Evolutionary conservation across 2,113 vertebrate species (phyloP), one percentile per base, ranked within the genome.

Genomic region (Dicrurus megarhynchus): DNA sequence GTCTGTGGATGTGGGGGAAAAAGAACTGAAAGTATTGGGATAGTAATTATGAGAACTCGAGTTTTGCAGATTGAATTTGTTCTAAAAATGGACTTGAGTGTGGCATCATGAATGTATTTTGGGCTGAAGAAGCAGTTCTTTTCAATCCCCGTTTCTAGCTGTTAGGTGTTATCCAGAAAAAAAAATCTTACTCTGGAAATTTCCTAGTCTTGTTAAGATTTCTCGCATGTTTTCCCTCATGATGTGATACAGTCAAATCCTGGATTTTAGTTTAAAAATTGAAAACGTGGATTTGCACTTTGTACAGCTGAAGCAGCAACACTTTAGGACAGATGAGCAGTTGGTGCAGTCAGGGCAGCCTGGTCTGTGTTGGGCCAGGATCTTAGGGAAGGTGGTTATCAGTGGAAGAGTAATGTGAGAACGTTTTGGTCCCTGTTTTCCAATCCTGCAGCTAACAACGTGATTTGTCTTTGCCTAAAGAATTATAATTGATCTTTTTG

Each of bases 51-150:
- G 61, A 86, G 79, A 92, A 85, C 90, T 96, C 84, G 57, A 96
- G 52, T 61, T 87, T 73, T 92, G 87, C 87, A 96, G 84, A 93
- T 91, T 64, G 77, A 84, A 89, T 93, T 83, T 42, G 80, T 95
- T 94, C 71, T 77, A 90, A 97, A 95, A 94, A 89, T 96, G 85
- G 76, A 83, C 85, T 96, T 91, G 96, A 84, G 77, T 90, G 32
- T 85, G 83, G 63, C 80, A 94, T 22, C 69, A n/a, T 59, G 70
- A 83, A 37, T 91, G 79, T 97, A 86, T 96, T 94, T 83, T 92
- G 91, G 77, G 92, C 49, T 41, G 96, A 91, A 89, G 91, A 86
- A 93, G 84, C 65, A 56, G 82, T 95, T 96, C 71, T 65, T 95
- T 93, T 91, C 88, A 84, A 35, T 69, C 84, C 70, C 3, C 59